Conservation (phyloP, 1,140 invertebrate species). For the Drosophila funebris region DNA sequence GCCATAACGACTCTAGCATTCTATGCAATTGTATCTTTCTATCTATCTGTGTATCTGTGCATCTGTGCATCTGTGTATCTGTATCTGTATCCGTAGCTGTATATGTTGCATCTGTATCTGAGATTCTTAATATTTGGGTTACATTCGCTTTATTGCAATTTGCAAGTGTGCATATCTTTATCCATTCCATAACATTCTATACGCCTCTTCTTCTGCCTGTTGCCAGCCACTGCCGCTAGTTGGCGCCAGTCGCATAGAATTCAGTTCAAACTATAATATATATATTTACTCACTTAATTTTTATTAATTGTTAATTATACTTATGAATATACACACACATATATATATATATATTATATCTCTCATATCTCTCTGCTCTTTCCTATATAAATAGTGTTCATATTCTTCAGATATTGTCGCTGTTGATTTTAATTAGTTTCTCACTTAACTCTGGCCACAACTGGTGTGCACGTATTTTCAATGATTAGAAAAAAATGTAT, state of each 20-base stretch:
- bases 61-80: not conserved
- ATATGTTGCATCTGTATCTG: conserved; percentile 11
- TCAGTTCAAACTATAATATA: not conserved
- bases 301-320: too few relatives aligned
- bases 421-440: conserved; percentile 43
- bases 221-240: conserved; percentile 9
- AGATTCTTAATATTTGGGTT: conserved; percentile 54
- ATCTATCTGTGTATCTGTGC: too few relatives aligned
- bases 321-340: too few relatives aligned
- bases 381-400: not conserved
- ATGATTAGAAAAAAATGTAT: conserved; percentile 1
- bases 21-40: conserved; percentile 18
- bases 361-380: not conserved
- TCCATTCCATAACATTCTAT: not conserved
- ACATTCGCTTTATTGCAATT: conserved; percentile 55
- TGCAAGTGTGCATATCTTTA: conserved; percentile 34
- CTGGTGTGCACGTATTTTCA: not conserved
- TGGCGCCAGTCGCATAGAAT: conserved; percentile 13
- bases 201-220: not conserved
- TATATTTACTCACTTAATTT: not conserved
- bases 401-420: conserved; percentile 18
- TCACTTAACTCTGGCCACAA: conserved; percentile 1
- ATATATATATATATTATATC: too few relatives aligned
- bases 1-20: conserved; percentile 5
- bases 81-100: conserved; percentile 3